These are phyloP conservation scores for Trichomycterus rosablanca DNA, from an alignment of 2,113 vertebrate genomes.

Conservation along the genomic window DNA sequence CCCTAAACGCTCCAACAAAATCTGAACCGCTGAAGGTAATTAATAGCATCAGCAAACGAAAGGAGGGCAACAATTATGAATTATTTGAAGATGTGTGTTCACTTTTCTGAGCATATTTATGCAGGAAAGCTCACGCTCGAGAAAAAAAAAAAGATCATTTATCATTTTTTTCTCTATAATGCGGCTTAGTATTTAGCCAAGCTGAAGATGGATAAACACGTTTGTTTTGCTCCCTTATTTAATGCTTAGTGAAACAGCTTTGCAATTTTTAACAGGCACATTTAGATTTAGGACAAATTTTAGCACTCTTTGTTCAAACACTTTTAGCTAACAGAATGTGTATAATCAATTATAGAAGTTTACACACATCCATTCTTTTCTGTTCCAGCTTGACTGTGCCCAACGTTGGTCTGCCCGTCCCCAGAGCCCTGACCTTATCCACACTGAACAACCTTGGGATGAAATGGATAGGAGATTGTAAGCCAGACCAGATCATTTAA, in stretches of 20 bases:
- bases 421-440: no score
- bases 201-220: slow-evolving; percentile 11
- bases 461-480: no score
- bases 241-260: slow-evolving; percentile 14
- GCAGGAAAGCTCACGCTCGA: slow-evolving; percentile 11
- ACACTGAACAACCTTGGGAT: no score
- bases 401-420: no score
- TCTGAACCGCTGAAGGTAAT: not conserved
- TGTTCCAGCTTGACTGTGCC: no score
- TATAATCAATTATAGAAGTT: no score
- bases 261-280: slow-evolving; percentile 5
- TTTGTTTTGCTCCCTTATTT: slow-evolving; percentile 22
- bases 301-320: no score
- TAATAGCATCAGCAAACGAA: not conserved
- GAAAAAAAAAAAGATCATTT: no score
- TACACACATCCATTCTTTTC: no score
- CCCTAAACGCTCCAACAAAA: not conserved
- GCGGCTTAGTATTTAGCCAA: slow-evolving; percentile 24
- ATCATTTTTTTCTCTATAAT: slow-evolving; percentile 34
- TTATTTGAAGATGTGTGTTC: not conserved
- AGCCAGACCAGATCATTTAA: no score
- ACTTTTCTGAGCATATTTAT: slow-evolving; percentile 13
- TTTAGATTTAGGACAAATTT: not conserved
- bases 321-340: no score
- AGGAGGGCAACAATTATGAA: not conserved